Evolutionary conservation across 2,113 vertebrate species (phyloP), one percentile per base, ranked within the genome.

Genomic region (Emydura subglobosa): DNA sequence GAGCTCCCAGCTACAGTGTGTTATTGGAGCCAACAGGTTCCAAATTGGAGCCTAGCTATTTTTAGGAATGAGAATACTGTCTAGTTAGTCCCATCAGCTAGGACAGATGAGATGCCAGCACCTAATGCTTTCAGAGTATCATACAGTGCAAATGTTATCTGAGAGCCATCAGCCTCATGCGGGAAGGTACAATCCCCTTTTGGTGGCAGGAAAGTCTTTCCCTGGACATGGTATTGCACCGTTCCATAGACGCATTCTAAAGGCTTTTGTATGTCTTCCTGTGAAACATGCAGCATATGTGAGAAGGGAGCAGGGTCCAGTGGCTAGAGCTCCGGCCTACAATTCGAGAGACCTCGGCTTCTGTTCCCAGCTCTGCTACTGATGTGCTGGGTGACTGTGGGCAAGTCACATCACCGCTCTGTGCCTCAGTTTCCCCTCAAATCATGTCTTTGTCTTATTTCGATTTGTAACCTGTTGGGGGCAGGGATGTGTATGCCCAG

Each of bases 41-140:
- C 17, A 68, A 39, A 39, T 19, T 17, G 65, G 25, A 14, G 21
- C 6, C 7, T 25, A 19, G 19, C 6, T 0, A 65, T n/a, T 53
- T 79, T 72, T 8, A 17, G 8, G n/a, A 65, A 2, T 11, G 47
- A n/a, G 39, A 44, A 39, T 50, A 65, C 1, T 55, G 87, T 39
- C 19, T 8, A 51, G 6, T 14, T 53, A 54, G 19, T 31, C 16
- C 25, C 55, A 39, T 57, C 2, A 14, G 65, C 1, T 1, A 3
- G 4, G 47, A 74, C 19, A 5, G 0, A 0, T 0, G 31, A 53
- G 2, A 11, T 61, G 2, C 5, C 2, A 6, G 68, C 1, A 39
- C 31, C 42, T 68, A 31, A 5, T 89, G 44, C 3, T 82, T 79
- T 10, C n/a, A 34, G 5, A 31, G 54, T 0, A 0, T 53, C 39